These are phyloP conservation scores for Etheostoma spectabile DNA, from an alignment of 2,113 vertebrate genomes.

Conservation along the genomic window DNA sequence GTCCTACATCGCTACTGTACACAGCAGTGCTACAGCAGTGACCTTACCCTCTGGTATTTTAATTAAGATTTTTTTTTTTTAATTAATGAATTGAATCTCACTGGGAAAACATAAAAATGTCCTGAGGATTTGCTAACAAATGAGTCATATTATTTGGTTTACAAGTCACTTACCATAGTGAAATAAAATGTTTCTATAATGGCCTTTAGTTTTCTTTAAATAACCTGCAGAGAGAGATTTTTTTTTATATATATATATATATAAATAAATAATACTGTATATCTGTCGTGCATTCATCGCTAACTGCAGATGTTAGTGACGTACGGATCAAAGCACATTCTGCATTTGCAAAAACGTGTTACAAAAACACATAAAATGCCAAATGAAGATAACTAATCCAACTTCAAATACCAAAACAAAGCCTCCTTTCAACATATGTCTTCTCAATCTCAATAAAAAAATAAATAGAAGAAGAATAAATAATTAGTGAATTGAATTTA, in stretches of 20 bases:
- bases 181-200: not conserved
- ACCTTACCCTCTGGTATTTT: slow-evolving; percentile 11
- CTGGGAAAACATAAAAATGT: not conserved
- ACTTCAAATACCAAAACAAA: not conserved
- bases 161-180: not conserved
- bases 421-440: not conserved
- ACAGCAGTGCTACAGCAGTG: not conserved
- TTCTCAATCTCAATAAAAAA: not conserved
- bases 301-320: slow-evolving; percentile 5
- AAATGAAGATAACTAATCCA: slow-evolving; percentile 29
- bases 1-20: not conserved
- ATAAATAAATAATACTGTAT: no score
- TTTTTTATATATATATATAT: no score
- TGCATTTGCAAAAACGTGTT: not conserved
- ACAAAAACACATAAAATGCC: not conserved
- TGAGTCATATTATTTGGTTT: not conserved
- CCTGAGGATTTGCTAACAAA: not conserved
- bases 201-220: slow-evolving; percentile 3
- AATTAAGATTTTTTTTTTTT: not conserved
- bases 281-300: not conserved
- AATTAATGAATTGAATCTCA: not conserved
- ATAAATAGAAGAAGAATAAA: no score
- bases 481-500: not conserved
- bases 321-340: slow-evolving; percentile 32
- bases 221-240: not conserved